phyloP scores from a whole-genome alignment of 2,888 invertebrate genomes.

The Poecilus cupreus region DNA sequence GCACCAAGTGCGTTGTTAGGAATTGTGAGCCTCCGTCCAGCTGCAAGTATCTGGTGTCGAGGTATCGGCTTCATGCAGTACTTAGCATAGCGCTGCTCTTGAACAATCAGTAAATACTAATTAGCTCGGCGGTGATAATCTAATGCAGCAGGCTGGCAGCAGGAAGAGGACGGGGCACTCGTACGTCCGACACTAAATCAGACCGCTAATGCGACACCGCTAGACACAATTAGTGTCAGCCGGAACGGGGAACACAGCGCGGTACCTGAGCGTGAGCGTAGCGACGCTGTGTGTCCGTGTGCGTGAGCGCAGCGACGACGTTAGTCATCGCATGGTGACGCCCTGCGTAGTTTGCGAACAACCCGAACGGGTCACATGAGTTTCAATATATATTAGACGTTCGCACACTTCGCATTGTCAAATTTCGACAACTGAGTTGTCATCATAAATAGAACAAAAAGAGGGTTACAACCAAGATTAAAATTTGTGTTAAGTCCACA shows the following conservation, averaged over 20 bases:
- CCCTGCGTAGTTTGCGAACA: neutral
- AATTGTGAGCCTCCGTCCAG: too few species aligned
- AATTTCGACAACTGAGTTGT: too few species aligned
- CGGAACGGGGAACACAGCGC: neutral
- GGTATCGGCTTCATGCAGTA: neutral
- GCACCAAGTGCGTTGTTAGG: too few species aligned
- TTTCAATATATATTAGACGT: too few species aligned
- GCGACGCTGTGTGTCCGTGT: too few species aligned
- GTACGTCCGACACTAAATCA: slow-evolving; percentile 43
- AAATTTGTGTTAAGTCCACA: too few species aligned
- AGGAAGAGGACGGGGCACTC: neutral
- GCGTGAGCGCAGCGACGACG: neutral
- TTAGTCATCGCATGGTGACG: neutral
- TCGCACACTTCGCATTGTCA: too few species aligned
- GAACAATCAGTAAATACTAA: slow-evolving; percentile 32
- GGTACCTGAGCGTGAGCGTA: too few species aligned
- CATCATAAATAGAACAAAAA: too few species aligned
- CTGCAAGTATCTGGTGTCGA: too few species aligned
- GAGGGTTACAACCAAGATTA: too few species aligned
- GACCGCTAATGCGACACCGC: slow-evolving; percentile 50
- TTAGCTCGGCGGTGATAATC: slow-evolving; percentile 7
- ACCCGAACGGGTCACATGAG: neutral
- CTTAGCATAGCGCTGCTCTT: neutral
- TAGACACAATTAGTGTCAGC: slow-evolving; percentile 26
- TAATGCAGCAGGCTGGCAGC: neutral